Conservation (phyloP, 2,113 vertebrate genomes). For the Axis porcinus region DNA sequence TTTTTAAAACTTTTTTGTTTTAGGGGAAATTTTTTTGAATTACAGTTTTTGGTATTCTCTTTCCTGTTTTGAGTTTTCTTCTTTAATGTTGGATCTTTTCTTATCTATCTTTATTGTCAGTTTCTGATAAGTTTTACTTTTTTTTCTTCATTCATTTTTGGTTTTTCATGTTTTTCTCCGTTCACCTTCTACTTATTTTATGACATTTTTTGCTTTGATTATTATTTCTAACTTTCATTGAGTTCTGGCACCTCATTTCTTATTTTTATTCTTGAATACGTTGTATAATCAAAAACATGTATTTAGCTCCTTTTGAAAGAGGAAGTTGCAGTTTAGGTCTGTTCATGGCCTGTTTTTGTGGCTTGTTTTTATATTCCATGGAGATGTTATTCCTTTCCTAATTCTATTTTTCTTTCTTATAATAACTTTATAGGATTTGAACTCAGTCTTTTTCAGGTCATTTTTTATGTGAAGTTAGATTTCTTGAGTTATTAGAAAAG, state of each 20-base stretch:
- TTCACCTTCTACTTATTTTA: background rate
- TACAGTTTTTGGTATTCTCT: background rate
- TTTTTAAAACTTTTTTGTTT: background rate
- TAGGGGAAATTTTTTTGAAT: background rate
- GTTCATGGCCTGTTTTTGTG: background rate
- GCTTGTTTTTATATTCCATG: background rate
- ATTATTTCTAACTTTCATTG: conserved; percentile 15
- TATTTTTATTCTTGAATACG: conserved; percentile 19
- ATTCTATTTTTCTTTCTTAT: background rate
- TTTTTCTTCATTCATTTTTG: background rate
- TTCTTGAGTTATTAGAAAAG: conserved; percentile 36
- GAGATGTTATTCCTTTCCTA: background rate
- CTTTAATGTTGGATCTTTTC: background rate
- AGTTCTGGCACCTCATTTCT: background rate
- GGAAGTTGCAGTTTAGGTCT: background rate
- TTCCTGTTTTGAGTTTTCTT: background rate
- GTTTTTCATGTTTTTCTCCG: background rate
- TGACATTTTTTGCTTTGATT: conserved; percentile 5
- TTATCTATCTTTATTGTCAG: background rate
- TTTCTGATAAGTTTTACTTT: conserved; percentile 9
- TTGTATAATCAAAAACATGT: conserved; percentile 1
- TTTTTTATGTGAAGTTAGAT: conserved; percentile 22
- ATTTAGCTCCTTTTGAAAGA: conserved; percentile 14
- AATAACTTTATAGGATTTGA: background rate
- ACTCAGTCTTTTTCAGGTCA: background rate